Evolutionary conservation across 2,888 invertebrate species (phyloP), one percentile per base, ranked within the genome.

Genomic region (Melanotus villosus): DNA sequence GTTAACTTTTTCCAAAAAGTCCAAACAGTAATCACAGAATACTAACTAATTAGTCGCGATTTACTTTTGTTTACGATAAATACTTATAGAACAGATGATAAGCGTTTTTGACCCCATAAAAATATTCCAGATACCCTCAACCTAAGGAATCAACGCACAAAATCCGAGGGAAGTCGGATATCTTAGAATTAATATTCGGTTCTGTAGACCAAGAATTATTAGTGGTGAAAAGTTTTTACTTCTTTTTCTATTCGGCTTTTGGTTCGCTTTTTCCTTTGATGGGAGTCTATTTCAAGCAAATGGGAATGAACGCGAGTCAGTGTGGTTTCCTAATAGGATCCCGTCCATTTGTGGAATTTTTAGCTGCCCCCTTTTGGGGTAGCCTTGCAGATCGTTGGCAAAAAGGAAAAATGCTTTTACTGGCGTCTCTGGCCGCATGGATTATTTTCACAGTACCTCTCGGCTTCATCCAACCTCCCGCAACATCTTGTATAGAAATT

Each of bases 251-350:
- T 86, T 97, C 98, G 41, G 98, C 99, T 0, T 99, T 99, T 84
- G 99, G 99, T 4, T 97, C 97, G 0, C 89, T 99, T 12, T 99
- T 99, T 83, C 99, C 99, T 0, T 87, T 99, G 71, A 95, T 99
- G 93, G 99, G 98, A 34, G 96, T 99, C 47, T 99, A 99, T 87
- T 99, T 99, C 89, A 99, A 99, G 87, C 99, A 99, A 88, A 93
- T 99, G 92, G 84, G 98, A 69, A 98, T 99, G 97, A 98, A 98
- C 85, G 96, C 98, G 0, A 93, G 94, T 14, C 98, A 98, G 84
- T 95, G 96, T 81, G 98, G 98, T 4, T 88, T 96, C 65, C 88
- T 96, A n/a, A 95, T 98, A 78, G 99, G 99, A 21, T 93, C 96
- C 77, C 89, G 99, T 71, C 99, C 99, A 0, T 96, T 99, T 83